Percentiles rank a stretch among this genome's conserved stretches.
These are phyloP conservation scores for Oophaga sylvatica DNA, from an alignment of 2,797 vertebrate species.

Conservation along the genomic window DNA sequence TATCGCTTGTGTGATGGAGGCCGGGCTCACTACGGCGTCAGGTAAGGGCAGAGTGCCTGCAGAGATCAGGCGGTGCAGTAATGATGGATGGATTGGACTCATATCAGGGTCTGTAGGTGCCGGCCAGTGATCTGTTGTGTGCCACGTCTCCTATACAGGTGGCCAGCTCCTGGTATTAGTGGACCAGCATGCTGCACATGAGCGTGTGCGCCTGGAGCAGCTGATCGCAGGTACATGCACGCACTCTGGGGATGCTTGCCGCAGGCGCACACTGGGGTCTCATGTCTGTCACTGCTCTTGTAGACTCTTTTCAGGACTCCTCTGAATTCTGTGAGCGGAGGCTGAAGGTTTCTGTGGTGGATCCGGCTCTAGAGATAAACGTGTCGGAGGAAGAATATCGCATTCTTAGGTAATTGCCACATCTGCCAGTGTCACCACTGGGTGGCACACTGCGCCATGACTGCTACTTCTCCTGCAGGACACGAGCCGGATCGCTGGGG, in stretches of 20 bases:
- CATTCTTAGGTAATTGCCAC: conserved; percentile 79
- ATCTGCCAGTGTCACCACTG: neutral
- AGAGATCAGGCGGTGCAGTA: no score
- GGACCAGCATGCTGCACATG: conserved; percentile 96
- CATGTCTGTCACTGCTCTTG: conserved; percentile 55
- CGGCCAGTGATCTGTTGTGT: neutral
- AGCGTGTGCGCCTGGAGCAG: conserved; percentile 91
- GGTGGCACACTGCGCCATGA: neutral
- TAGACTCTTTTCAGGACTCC: conserved; percentile 89
- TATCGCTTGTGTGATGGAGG: conserved; percentile 88
- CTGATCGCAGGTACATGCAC: conserved; percentile 81
- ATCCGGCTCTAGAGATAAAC: conserved; percentile 85
- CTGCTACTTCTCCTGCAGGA: conserved; percentile 72
- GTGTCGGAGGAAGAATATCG: conserved; percentile 88
- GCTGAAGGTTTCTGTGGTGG: conserved; percentile 84
- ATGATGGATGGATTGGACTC: no score
- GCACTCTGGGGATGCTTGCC: no score
- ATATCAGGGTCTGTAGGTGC: no score
- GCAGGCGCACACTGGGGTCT: no score
- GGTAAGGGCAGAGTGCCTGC: conserved; percentile 63
- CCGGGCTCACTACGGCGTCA: conserved; percentile 66
- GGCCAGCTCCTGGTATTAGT: conserved; percentile 94
- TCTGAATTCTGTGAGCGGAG: conserved; percentile 78
- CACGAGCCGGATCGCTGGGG: conserved; percentile 80
- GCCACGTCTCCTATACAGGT: conserved; percentile 66